These are phyloP conservation scores for Poecilobothrus nobilitatus DNA, from an alignment of 2,888 invertebrate genomes.

Conservation along the genomic window DNA sequence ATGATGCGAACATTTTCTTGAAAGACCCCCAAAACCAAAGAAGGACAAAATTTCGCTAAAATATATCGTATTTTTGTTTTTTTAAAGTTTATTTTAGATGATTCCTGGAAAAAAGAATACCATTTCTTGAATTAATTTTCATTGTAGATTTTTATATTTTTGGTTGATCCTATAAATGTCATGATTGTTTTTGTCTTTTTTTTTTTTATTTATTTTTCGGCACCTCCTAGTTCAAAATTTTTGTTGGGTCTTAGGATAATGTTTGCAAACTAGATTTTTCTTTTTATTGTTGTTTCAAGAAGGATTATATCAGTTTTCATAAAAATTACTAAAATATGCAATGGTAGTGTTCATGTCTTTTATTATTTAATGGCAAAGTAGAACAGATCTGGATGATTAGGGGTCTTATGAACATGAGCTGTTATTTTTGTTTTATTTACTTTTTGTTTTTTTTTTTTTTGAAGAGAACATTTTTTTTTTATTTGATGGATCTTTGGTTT, in stretches of 20 bases:
- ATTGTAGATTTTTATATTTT: neutral
- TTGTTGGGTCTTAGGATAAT: too few relatives aligned
- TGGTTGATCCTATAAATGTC: slow-evolving; percentile 1
- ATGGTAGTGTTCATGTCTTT: neutral
- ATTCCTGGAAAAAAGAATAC: too few relatives aligned
- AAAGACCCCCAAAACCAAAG: neutral
- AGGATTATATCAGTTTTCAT: neutral
- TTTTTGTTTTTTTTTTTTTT: too few relatives aligned
- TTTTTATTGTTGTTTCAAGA: neutral
- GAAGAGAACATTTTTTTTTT: too few relatives aligned
- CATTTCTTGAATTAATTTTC: too few relatives aligned
- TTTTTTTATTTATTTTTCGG: neutral
- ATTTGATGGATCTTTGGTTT: neutral
- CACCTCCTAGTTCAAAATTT: neutral
- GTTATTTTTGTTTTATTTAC: too few relatives aligned
- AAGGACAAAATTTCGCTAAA: neutral
- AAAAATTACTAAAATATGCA: neutral
- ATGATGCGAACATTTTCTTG: neutral
- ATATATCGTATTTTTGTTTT: neutral
- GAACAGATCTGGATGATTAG: too few relatives aligned
- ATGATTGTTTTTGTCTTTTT: neutral
- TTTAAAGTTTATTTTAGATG: neutral
- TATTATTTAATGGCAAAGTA: too few relatives aligned
- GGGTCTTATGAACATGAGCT: too few relatives aligned
- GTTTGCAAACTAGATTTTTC: neutral